These are phyloP conservation scores for Centropristis striata DNA, from an alignment of 2,113 vertebrate species.

Conservation along the genomic window DNA sequence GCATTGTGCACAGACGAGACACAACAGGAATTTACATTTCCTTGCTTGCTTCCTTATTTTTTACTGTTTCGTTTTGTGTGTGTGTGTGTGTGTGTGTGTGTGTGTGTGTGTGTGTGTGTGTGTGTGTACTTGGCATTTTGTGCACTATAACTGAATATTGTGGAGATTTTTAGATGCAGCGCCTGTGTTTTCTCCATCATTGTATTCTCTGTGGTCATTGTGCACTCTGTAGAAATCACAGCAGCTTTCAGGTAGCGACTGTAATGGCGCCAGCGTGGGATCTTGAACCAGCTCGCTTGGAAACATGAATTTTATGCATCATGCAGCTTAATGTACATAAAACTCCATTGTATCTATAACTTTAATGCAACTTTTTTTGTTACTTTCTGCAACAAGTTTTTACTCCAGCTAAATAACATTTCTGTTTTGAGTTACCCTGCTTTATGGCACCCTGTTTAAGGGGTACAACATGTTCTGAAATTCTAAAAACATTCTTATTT, in stretches of 20 bases:
- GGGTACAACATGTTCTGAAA: too few species aligned
- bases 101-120: not conserved
- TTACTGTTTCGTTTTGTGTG: not conserved
- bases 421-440: too few species aligned
- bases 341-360: not conserved
- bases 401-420: too few species aligned
- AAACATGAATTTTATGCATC: conserved; percentile 19
- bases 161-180: not conserved
- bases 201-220: conserved; percentile 12
- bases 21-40: not conserved
- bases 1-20: not conserved
- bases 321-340: not conserved
- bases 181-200: not conserved
- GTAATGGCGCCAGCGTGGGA: conserved; percentile 20
- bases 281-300: not conserved
- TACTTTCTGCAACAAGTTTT: not conserved
- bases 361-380: not conserved
- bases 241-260: conserved; percentile 21
- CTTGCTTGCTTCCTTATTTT: too few species aligned
- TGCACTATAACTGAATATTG: not conserved
- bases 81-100: not conserved
- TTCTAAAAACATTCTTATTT: not conserved
- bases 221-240: conserved; percentile 5
- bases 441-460: too few species aligned
- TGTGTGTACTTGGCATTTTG: not conserved